Conservation (phyloP, 2,888 invertebrate species). For the Euplexia lucipara region DNA sequence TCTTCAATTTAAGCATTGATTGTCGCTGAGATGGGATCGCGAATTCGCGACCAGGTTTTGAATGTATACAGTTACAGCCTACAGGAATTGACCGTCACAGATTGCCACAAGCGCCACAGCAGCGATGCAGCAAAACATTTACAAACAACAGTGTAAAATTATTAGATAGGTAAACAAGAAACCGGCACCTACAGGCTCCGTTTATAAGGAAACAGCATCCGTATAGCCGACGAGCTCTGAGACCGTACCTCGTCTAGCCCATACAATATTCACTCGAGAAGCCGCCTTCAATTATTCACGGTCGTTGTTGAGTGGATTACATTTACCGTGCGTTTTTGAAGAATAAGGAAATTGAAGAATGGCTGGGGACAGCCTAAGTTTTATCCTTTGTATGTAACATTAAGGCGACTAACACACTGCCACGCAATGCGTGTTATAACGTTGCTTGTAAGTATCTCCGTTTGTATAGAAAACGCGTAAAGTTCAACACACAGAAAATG, state of each 20-base stretch:
- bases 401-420: too few species aligned
- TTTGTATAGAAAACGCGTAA: too few species aligned
- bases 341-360: constrained; percentile 5
- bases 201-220: constrained; percentile 24
- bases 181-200: constrained; percentile 33
- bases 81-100: too few species aligned
- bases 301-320: constrained; percentile 35
- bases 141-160: neutral
- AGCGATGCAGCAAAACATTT: constrained; percentile 6
- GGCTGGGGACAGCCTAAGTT: neutral
- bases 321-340: constrained; percentile 18
- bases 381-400: neutral
- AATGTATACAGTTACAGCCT: neutral
- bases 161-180: constrained; percentile 25
- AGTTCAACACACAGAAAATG: too few species aligned
- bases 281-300: constrained; percentile 58
- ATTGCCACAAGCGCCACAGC: neutral
- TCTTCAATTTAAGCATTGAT: too few species aligned
- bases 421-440: too few species aligned
- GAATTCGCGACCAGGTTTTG: too few species aligned
- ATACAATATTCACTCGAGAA: constrained; percentile 55
- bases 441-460: too few species aligned
- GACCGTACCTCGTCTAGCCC: constrained; percentile 21
- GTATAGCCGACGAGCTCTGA: constrained; percentile 2
- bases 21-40: too few species aligned